Base-by-base conservation (phyloP, 1,140 invertebrate species). In the Propsilocerus akamusi region DNA sequence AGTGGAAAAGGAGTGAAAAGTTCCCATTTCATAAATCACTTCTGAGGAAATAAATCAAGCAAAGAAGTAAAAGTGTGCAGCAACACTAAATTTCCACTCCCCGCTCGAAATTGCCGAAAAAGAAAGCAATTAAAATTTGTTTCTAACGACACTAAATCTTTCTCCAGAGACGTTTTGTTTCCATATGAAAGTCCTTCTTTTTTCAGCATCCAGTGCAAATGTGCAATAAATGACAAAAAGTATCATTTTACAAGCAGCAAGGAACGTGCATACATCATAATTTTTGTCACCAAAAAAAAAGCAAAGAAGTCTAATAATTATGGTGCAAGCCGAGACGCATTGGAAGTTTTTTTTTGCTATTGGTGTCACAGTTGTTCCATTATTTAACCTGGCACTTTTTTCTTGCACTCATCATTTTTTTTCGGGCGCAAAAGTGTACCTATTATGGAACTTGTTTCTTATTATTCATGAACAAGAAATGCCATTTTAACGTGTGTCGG, bases 81-180 rank as follows among this genome's bases (percentile, higher is more conserved):
- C 28, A 30, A 30, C n/a, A 2, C 28, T 2, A 30, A 30, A 8
- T 30, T 8, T 30, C n/a, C 10, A 30, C 10, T 8, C 28, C n/a
- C 28, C 28, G n/a, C 28, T 30, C n/a, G 28, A 30, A 30, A 30
- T 30, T 30, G 3, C 6, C n/a, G 2, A 4, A n/a, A 41, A n/a
- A 30, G 28, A 30, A 17, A 41, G 34, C 34, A 41, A 41, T 41
- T 41, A 41, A 41, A 41, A 41, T 41, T 41, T 41, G 34, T 41
- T 37, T 37, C n/a, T 10, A 14, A 8, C 14, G 14, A 41, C 14
- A 10, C 34, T 5, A 20, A 20, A n/a, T n/a, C 28, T 30, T 30
- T 20, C 34, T 41, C 34, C 10, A 41, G 28, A 41, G 34, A 20
- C 34, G 34, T 41, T 41, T 17, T n/a, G n/a, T n/a, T n/a, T n/a